Percentiles rank a stretch among this genome's conserved stretches.
phyloP scores from a whole-genome alignment of 2,888 invertebrate genomes.

The Andrena fulva region DNA sequence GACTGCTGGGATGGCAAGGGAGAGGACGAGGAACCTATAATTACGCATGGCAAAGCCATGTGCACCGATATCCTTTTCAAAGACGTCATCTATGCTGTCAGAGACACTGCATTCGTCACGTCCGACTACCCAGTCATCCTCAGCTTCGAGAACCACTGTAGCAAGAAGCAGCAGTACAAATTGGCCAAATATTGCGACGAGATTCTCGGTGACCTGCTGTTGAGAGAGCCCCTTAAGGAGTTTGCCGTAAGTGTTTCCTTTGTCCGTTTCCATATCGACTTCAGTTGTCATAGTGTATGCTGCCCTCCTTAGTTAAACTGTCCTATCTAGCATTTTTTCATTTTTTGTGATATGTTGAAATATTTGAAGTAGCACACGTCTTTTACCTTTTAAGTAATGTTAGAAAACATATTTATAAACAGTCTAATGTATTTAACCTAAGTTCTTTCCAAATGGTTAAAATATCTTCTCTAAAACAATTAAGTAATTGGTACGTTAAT shows the following conservation, averaged over 20 bases:
- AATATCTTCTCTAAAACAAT: too few relatives aligned
- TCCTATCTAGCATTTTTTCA: too few relatives aligned
- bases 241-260: constrained; percentile 89
- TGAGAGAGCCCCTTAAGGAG: constrained; percentile 95
- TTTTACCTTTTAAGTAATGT: too few relatives aligned
- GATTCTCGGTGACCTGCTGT: constrained; percentile 95
- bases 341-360: too few relatives aligned
- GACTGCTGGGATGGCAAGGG: constrained; percentile 99
- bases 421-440: too few relatives aligned
- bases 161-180: constrained; percentile 98
- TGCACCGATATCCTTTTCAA: constrained; percentile 99
- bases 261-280: background rate
- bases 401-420: too few relatives aligned
- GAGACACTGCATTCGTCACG: constrained; percentile 99
- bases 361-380: too few relatives aligned
- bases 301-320: too few relatives aligned
- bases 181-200: constrained; percentile 99
- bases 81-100: constrained; percentile 98
- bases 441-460: too few relatives aligned
- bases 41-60: constrained; percentile 99
- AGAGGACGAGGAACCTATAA: constrained; percentile 99
- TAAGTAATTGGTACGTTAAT: too few relatives aligned
- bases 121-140: constrained; percentile 98
- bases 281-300: background rate
- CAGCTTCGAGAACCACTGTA: constrained; percentile 99